phyloP scores from a whole-genome alignment of 1,140 invertebrate genomes.

The Oryzaephilus surinamensis region DNA sequence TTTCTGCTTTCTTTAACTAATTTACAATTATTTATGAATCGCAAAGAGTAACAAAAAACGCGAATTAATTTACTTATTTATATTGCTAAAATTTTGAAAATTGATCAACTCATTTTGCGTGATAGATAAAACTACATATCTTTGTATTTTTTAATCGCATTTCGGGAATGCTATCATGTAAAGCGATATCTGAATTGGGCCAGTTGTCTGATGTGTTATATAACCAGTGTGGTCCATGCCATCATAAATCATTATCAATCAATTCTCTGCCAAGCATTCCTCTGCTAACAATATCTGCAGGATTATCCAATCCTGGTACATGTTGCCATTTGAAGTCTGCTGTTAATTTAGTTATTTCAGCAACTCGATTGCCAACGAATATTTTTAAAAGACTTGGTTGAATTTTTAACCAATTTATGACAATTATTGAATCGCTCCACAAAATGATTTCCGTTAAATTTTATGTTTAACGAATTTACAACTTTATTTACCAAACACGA shows the following conservation, averaged over 20 bases:
- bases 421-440: conserved; percentile 36
- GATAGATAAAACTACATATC: too few relatives aligned
- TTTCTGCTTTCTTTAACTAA: too few relatives aligned
- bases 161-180: conserved; percentile 7
- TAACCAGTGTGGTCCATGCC: conserved; percentile 22
- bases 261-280: conserved; percentile 24
- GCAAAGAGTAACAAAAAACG: too few relatives aligned
- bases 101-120: too few relatives aligned
- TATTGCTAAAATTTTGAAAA: too few relatives aligned
- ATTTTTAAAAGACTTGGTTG: conserved; percentile 25
- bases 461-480: neutral
- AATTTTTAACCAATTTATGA: conserved; percentile 32
- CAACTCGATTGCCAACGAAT: conserved; percentile 34
- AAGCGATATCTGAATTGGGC: conserved; percentile 9
- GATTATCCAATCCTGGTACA: conserved; percentile 34
- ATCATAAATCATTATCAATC: conserved; percentile 21
- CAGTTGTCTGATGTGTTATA: neutral
- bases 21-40: too few relatives aligned
- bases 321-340: conserved; percentile 32
- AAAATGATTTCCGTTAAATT: conserved; percentile 9
- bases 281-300: conserved; percentile 37
- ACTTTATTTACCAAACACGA: conserved; percentile 2
- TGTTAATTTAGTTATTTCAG: conserved; percentile 15
- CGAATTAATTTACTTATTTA: too few relatives aligned
- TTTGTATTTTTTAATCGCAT: too few relatives aligned